phyloP scores from a whole-genome alignment of 1,140 invertebrate genomes.

The Pseudomyrmex concolor region DNA sequence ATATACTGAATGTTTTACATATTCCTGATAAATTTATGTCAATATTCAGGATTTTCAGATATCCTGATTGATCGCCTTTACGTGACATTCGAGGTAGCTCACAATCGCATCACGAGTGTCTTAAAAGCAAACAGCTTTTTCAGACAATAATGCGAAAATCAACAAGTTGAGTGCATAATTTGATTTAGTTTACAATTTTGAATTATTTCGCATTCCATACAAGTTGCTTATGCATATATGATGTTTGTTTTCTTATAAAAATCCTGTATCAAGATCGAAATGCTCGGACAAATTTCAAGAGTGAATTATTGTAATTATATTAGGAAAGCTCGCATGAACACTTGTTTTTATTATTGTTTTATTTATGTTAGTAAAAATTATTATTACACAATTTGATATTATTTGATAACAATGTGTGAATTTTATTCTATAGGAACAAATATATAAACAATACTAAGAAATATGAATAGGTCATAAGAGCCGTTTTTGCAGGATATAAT shows the following conservation, averaged over 20 bases:
- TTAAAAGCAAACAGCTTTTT: slow-evolving; percentile 21
- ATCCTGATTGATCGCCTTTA: slow-evolving; percentile 3
- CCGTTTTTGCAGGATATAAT: too few species aligned
- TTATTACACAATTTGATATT: too few species aligned
- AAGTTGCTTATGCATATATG: background rate
- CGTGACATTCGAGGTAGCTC: background rate
- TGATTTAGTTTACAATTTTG: slow-evolving; percentile 35
- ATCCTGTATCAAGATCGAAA: background rate
- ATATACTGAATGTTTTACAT: background rate
- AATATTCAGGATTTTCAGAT: background rate
- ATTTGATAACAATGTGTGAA: too few species aligned
- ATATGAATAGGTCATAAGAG: too few species aligned
- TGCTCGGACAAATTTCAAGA: background rate
- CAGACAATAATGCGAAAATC: slow-evolving; percentile 17
- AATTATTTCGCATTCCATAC: background rate
- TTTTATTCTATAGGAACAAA: too few species aligned
- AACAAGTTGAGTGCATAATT: slow-evolving; percentile 41
- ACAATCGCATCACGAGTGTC: background rate
- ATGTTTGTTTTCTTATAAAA: slow-evolving; percentile 8
- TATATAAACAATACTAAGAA: too few species aligned
- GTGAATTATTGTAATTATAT: background rate
- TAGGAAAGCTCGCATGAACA: too few species aligned
- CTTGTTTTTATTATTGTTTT: too few species aligned
- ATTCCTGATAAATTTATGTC: background rate
- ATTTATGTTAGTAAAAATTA: too few species aligned